These are phyloP conservation scores for Ispidina lecontei DNA, from an alignment of 2,797 vertebrate species.

Conservation along the genomic window DNA sequence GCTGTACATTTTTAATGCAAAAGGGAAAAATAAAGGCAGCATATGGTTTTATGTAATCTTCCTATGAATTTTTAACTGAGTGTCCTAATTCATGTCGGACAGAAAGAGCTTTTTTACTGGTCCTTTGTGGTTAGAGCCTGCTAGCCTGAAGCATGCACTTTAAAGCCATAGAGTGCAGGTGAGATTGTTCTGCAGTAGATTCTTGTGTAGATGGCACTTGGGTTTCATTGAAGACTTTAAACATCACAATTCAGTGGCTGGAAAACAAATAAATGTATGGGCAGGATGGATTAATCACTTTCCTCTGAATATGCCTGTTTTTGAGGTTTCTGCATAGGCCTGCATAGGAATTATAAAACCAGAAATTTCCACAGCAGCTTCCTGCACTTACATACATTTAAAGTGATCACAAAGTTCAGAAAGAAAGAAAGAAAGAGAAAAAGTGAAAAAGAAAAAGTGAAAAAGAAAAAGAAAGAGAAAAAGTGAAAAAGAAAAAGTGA, in stretches of 20 bases:
- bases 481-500: too few species aligned
- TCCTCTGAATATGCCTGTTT: background rate
- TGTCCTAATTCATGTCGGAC: conserved; percentile 67
- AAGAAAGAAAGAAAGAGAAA: too few species aligned
- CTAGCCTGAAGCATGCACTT: conserved; percentile 20
- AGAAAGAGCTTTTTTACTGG: conserved; percentile 62
- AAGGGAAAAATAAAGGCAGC: conserved; percentile 69
- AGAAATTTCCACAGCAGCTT: background rate
- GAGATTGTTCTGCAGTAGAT: conserved; percentile 8
- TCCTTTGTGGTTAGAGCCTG: conserved; percentile 37
- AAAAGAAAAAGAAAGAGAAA: too few species aligned
- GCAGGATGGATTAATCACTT: background rate
- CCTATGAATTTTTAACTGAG: conserved; percentile 75
- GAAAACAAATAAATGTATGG: background rate
- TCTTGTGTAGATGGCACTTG: background rate
- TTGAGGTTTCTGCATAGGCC: background rate
- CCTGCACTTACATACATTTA: background rate
- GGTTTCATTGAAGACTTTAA: conserved; percentile 3
- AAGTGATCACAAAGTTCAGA: background rate
- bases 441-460: too few species aligned
- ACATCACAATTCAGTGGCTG: background rate
- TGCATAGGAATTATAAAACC: background rate
- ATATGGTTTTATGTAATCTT: conserved; percentile 78
- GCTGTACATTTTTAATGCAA: conserved; percentile 75
- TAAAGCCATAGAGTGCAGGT: background rate